A percentile compares a stretch with the other conserved stretches of the same genome.
Evolutionary conservation across 2,797 vertebrate genomes (phyloP).

Genomic region (Chloroceryle amazona): DNA sequence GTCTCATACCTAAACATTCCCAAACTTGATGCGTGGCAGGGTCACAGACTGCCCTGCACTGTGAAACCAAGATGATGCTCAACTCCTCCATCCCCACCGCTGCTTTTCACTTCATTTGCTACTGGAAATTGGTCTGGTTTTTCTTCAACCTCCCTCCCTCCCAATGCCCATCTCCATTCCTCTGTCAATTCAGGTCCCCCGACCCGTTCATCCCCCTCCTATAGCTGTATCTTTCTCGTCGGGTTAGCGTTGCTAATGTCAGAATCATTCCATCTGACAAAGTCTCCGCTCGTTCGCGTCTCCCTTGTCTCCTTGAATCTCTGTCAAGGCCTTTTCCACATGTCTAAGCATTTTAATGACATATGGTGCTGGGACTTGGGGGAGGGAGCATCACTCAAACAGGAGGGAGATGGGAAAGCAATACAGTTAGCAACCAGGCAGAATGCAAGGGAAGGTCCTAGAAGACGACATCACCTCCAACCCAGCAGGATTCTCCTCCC

Average conservation of each 20-base stretch:
- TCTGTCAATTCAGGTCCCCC: background rate
- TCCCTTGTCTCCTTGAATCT: constrained; percentile 83
- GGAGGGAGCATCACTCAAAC: constrained; percentile 34
- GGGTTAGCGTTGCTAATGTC: constrained; percentile 70
- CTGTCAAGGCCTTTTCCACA: constrained; percentile 88
- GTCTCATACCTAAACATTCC: background rate
- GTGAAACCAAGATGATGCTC: fast-evolving
- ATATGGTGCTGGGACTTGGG: constrained; percentile 83
- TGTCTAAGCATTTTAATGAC: constrained; percentile 92
- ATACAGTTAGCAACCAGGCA: constrained; percentile 45
- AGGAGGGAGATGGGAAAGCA: background rate
- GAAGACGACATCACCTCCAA: background rate
- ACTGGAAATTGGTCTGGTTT: background rate
- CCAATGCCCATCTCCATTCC: background rate
- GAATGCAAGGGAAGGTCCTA: background rate
- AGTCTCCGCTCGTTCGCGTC: constrained; percentile 72
- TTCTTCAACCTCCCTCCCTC: background rate
- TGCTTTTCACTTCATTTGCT: background rate
- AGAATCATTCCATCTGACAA: constrained; percentile 82
- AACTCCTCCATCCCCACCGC: background rate
- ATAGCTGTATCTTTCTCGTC: constrained; percentile 64
- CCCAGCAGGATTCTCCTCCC: background rate
- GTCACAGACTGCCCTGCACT: background rate
- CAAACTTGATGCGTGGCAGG: background rate
- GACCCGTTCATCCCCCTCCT: background rate